Conservation (phyloP, 2,888 invertebrate genomes). For the Sisyra nigra region DNA sequence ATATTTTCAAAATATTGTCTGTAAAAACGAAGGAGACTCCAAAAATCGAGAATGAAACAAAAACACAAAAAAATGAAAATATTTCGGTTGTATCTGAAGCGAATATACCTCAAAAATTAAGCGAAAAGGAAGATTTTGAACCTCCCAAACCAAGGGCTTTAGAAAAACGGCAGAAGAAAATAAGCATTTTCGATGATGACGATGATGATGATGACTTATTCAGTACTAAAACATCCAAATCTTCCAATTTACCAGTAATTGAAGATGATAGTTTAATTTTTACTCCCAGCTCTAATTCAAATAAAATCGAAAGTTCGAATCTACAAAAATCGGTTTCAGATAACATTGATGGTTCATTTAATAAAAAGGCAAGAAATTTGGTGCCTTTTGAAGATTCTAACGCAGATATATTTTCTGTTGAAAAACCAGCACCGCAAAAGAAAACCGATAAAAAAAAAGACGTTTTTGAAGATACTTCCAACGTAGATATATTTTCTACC, state of each 20-base stretch:
- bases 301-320: constrained; percentile 6
- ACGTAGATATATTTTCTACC: neutral
- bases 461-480: neutral
- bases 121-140: neutral
- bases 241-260: neutral
- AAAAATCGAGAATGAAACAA: neutral
- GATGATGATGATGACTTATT: constrained; percentile 9
- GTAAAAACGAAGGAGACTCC: neutral
- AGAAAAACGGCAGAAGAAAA: too few relatives aligned
- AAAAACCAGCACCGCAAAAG: constrained; percentile 12
- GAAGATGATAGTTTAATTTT: neutral
- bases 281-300: too few relatives aligned
- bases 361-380: constrained; percentile 1
- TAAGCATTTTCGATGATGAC: constrained; percentile 6
- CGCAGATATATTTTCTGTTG: neutral
- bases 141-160: neutral
- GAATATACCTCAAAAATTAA: neutral
- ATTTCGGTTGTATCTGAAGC: constrained; percentile 6
- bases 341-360: too few relatives aligned
- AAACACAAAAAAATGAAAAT: neutral
- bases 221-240: neutral
- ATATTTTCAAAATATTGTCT: neutral
- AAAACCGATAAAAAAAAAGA: constrained; percentile 7
- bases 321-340: too few relatives aligned
- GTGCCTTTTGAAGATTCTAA: too few relatives aligned